Evolutionary conservation across 1,140 invertebrate genomes (phyloP).

Genomic region (Batillaria attramentaria): DNA sequence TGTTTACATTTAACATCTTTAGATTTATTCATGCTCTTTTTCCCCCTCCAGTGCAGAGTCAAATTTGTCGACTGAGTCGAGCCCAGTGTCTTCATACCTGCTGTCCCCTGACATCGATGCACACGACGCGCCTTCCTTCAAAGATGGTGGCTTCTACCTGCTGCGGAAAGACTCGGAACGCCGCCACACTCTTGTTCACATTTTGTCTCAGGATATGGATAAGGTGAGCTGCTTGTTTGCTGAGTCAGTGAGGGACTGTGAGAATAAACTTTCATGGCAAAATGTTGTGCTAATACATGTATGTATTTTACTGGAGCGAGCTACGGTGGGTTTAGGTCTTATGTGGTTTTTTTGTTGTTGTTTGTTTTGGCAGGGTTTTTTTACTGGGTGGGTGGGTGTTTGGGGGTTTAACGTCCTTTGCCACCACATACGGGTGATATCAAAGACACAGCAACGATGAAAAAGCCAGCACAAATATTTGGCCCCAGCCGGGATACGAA

Average conservation of each 20-base stretch:
- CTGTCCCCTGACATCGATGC: slow-evolving; percentile 62
- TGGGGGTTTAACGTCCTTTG: no score
- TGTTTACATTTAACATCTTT: neutral
- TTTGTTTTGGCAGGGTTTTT: neutral
- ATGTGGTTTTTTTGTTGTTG: neutral
- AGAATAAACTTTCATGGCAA: neutral
- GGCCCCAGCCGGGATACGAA: no score
- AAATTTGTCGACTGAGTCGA: slow-evolving; percentile 46
- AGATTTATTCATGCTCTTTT: neutral
- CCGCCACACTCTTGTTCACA: slow-evolving; percentile 89
- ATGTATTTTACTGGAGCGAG: slow-evolving; percentile 9
- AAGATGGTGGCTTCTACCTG: slow-evolving; percentile 86
- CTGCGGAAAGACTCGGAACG: slow-evolving; percentile 98
- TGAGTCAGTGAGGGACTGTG: neutral
- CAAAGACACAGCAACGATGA: no score
- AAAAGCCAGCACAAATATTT: no score
- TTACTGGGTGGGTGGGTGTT: slow-evolving; percentile 53
- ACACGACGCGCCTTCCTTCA: slow-evolving; percentile 49
- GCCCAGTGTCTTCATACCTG: slow-evolving; percentile 52
- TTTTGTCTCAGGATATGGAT: slow-evolving; percentile 89
- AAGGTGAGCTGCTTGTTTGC: slow-evolving; percentile 81
- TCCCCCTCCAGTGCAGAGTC: slow-evolving; percentile 53
- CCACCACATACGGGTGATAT: no score
- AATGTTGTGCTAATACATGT: neutral
- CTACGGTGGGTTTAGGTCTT: neutral